Conservation (phyloP, 2,888 invertebrate species). For the Punctoribates punctum region DNA sequence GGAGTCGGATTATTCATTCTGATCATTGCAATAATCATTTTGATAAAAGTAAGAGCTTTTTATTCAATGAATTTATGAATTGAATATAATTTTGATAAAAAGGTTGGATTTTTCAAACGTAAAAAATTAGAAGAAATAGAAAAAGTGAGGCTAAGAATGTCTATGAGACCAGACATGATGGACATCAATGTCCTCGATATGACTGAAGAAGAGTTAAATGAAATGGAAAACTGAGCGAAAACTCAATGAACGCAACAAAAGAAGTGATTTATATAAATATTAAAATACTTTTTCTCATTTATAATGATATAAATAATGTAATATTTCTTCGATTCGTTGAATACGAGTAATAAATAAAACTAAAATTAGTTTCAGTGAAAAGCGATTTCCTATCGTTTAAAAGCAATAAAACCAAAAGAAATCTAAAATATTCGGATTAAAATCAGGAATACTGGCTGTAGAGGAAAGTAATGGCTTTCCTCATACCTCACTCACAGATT, state of each 20-base stretch:
- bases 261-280: too few species aligned
- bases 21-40: slow-evolving; percentile 31
- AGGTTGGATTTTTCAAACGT: slow-evolving; percentile 37
- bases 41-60: slow-evolving; percentile 25
- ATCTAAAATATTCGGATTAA: too few species aligned
- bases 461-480: too few species aligned
- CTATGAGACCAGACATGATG: slow-evolving; percentile 30
- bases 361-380: background rate
- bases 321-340: too few species aligned
- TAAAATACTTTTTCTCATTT: too few species aligned
- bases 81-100: background rate
- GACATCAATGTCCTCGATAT: background rate
- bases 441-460: too few species aligned
- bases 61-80: too few species aligned
- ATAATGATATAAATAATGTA: too few species aligned
- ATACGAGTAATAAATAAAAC: background rate
- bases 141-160: slow-evolving; percentile 34
- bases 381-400: background rate
- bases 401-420: too few species aligned
- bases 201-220: too few species aligned
- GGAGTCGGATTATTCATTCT: slow-evolving; percentile 33
- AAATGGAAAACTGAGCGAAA: too few species aligned
- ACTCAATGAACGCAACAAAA: too few species aligned
- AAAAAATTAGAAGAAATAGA: slow-evolving; percentile 34
- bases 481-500: background rate